Conservation (phyloP, 2,888 invertebrate genomes). For the Ceriagrion tenellum region DNA sequence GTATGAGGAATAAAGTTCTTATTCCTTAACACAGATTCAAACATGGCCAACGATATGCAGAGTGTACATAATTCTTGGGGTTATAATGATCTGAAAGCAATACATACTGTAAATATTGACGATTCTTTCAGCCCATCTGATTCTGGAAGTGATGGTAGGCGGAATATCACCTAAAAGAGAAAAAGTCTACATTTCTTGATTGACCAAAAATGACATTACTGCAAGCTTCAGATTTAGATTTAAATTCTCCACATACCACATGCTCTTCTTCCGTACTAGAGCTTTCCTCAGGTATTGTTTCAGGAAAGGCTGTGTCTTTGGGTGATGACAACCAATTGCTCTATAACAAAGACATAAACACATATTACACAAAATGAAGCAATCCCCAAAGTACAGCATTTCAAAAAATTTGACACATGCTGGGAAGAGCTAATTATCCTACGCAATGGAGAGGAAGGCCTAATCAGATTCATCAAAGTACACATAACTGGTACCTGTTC, state of each 20-base stretch:
- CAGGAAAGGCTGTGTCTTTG: constrained; percentile 93
- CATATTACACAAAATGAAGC: too few species aligned
- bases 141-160: constrained; percentile 87
- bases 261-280: constrained; percentile 96
- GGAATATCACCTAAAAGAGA: constrained; percentile 85
- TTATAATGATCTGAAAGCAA: constrained; percentile 14
- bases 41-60: too few species aligned
- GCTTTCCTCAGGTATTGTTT: constrained; percentile 95
- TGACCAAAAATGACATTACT: not conserved
- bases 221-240: not conserved
- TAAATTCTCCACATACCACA: constrained; percentile 81
- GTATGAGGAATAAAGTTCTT: too few species aligned
- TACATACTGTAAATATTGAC: constrained; percentile 87
- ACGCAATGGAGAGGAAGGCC: too few species aligned
- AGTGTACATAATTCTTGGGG: too few species aligned
- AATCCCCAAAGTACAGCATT: too few species aligned
- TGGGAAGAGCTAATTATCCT: too few species aligned
- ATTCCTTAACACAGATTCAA: too few species aligned
- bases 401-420: too few species aligned
- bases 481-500: too few species aligned
- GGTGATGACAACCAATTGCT: constrained; percentile 91
- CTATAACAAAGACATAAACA: constrained; percentile 75
- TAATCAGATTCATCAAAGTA: too few species aligned
- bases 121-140: constrained; percentile 87
- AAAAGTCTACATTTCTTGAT: not conserved